A percentile compares a stretch with the other conserved stretches of the same genome.
Evolutionary conservation across 2,113 vertebrate species (phyloP).

Genomic region (Etheostoma cragini): DNA sequence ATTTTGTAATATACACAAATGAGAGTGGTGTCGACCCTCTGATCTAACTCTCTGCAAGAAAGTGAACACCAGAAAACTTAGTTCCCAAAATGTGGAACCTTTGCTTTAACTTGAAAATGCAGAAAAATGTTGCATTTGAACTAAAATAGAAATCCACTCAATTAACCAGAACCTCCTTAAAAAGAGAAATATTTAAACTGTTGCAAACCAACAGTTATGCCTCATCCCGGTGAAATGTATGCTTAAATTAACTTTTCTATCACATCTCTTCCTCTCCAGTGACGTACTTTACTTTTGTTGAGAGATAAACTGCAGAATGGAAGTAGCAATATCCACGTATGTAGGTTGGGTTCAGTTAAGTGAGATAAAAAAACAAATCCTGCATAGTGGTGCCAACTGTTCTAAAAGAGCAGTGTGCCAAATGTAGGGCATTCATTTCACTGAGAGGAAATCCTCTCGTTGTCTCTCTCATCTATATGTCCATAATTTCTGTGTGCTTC

Average conservation of each 20-base stretch:
- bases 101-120: background rate
- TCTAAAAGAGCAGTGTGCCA: conserved; percentile 43
- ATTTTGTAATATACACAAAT: background rate
- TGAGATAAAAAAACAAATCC: conserved; percentile 13
- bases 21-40: background rate
- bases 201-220: conserved; percentile 1
- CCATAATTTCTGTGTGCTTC: background rate
- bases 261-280: conserved; percentile 14
- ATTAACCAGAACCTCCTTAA: background rate
- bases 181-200: conserved; percentile 6
- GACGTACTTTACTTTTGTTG: conserved; percentile 40
- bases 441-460: conserved; percentile 66
- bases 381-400: conserved; percentile 48
- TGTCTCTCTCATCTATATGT: conserved; percentile 48
- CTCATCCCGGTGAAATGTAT: background rate
- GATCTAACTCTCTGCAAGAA: background rate
- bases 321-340: conserved; percentile 5
- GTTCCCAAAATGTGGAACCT: background rate
- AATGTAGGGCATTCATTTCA: conserved; percentile 34
- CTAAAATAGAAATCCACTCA: background rate
- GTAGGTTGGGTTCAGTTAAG: conserved; percentile 21
- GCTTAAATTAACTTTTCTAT: conserved; percentile 53
- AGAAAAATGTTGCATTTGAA: background rate
- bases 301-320: conserved; percentile 11
- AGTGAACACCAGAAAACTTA: too few relatives aligned